A percentile compares a stretch with the other conserved stretches of the same genome.
phyloP scores from a whole-genome alignment of 2,113 vertebrate genomes.

The Colius striatus region DNA sequence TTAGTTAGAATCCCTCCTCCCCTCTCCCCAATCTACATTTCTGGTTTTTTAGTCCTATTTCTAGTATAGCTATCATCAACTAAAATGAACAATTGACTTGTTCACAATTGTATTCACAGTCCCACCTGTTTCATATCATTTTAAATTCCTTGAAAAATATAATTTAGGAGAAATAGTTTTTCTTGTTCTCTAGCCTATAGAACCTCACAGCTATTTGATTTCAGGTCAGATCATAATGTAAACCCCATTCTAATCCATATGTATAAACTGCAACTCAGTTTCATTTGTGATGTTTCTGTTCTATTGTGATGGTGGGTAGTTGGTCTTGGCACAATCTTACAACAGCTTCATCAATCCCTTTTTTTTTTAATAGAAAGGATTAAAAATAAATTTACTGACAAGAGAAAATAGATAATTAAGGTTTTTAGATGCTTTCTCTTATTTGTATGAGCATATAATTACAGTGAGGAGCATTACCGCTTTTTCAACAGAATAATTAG shows the following conservation, averaged over 20 bases:
- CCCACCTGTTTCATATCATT: background rate
- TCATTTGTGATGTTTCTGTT: background rate
- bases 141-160: background rate
- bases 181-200: background rate
- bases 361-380: background rate
- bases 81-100: background rate
- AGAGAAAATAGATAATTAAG: background rate
- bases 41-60: background rate
- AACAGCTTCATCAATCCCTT: background rate
- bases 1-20: background rate
- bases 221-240: background rate
- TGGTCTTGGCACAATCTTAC: background rate
- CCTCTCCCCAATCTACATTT: fast-evolving
- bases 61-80: background rate
- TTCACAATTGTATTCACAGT: background rate
- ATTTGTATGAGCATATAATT: background rate
- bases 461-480: background rate
- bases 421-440: background rate
- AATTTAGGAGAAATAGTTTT: background rate
- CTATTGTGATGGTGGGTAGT: background rate
- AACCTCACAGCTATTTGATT: background rate
- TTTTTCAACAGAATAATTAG: background rate
- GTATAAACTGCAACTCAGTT: background rate
- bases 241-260: background rate
- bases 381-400: background rate